Conservation (phyloP, 2,113 vertebrate genomes). For the Puntigrus tetrazona region DNA sequence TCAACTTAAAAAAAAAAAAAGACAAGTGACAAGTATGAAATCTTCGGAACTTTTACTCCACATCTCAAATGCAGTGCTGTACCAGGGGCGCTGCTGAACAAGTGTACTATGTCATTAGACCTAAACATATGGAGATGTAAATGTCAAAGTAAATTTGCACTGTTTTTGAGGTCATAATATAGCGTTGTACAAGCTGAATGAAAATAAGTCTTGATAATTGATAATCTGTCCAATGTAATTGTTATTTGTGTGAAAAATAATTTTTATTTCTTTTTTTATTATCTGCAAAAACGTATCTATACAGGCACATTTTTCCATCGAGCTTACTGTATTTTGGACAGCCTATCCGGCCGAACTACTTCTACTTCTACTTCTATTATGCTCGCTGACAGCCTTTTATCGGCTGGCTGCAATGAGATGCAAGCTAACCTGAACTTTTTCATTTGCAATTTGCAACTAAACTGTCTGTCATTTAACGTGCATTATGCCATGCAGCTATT, state of each 20-base stretch:
- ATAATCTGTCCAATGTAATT: neutral
- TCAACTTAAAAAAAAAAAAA: too few species aligned
- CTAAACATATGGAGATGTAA: neutral
- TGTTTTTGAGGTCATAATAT: neutral
- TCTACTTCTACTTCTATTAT: slow-evolving; percentile 13
- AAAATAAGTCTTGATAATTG: neutral
- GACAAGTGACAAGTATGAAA: too few species aligned
- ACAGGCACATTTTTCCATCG: neutral
- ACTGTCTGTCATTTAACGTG: neutral
- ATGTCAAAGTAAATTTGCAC: neutral
- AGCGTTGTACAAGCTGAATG: neutral
- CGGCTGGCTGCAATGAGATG: neutral
- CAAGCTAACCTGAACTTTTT: neutral
- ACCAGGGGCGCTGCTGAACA: neutral
- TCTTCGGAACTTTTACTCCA: too few species aligned
- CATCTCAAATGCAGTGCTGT: neutral
- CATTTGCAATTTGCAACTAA: neutral
- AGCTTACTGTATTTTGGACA: neutral
- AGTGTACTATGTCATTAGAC: neutral
- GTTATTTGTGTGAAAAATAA: neutral
- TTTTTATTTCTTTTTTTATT: too few species aligned
- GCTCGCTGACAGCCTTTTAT: neutral
- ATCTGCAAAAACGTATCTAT: neutral
- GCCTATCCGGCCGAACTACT: neutral
- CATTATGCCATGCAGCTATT: slow-evolving; percentile 8